A percentile compares a stretch with the other conserved stretches of the same genome.
Conservation (phyloP, 2,888 invertebrate genomes). For the Horisme vitalbata region DNA sequence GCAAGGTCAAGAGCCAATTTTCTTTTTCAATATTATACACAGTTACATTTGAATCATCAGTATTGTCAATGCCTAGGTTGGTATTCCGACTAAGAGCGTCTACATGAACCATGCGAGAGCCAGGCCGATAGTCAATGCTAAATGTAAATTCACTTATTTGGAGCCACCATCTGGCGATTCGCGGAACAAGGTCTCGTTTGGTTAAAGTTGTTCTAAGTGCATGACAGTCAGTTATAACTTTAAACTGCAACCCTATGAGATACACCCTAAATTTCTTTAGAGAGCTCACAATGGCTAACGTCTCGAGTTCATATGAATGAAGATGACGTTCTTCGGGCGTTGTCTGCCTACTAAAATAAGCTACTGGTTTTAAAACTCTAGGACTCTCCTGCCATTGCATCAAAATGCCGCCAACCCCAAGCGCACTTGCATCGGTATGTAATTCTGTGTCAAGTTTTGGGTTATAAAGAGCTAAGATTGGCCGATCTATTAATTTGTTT, state of each 20-base stretch:
- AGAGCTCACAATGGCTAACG: conserved; percentile 30
- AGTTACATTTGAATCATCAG: background rate
- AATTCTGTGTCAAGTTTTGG: conserved; percentile 8
- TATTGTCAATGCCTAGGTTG: background rate
- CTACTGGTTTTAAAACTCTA: conserved; percentile 1
- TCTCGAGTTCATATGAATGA: conserved; percentile 34
- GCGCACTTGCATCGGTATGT: conserved; percentile 10
- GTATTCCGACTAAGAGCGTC: conserved; percentile 1
- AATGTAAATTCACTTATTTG: background rate
- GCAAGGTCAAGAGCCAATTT: background rate
- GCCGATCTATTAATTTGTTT: too few species aligned
- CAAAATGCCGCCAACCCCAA: conserved; percentile 12
- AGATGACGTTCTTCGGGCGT: conserved; percentile 30
- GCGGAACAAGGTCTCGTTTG: conserved; percentile 29
- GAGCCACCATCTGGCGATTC: conserved; percentile 31
- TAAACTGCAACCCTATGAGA: conserved; percentile 19
- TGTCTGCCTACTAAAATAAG: conserved; percentile 34
- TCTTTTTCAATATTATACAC: background rate
- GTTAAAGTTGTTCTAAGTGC: conserved; percentile 24
- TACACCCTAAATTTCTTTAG: conserved; percentile 19
- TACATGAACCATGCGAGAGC: background rate
- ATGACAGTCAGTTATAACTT: conserved; percentile 29
- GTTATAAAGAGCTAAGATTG: too few species aligned
- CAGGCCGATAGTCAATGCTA: conserved; percentile 2
- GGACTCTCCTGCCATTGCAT: conserved; percentile 1